A percentile compares a stretch with the other conserved stretches of the same genome.
phyloP scores from a whole-genome alignment of 2,113 vertebrate genomes.

The Hyperopisus bebe region DNA sequence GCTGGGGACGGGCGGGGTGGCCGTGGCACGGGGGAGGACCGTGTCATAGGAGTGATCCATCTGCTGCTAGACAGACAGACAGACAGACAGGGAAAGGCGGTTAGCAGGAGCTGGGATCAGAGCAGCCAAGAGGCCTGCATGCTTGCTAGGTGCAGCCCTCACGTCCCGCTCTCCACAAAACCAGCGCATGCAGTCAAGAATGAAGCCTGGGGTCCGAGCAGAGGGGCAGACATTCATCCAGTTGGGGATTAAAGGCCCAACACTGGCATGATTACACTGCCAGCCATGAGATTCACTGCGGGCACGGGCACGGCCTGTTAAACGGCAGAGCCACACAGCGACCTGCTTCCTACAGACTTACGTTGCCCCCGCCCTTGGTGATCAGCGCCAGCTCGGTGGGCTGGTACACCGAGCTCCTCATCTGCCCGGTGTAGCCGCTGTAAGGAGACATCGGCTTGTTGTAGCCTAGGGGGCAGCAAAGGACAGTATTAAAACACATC shows the following conservation, averaged over 20 bases:
- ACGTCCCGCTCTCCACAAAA: neutral
- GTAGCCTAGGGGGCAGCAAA: constrained; percentile 42
- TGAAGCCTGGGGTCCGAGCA: neutral
- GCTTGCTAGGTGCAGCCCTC: neutral
- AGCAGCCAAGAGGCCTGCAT: neutral
- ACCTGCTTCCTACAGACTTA: constrained; percentile 39
- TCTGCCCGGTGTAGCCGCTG: constrained; percentile 83
- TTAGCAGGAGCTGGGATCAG: neutral
- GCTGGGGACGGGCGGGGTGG: constrained; percentile 54
- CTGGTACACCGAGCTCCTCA: constrained; percentile 82
- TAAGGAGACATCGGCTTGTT: constrained; percentile 83
- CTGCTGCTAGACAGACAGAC: constrained; percentile 35
- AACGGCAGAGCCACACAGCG: neutral
- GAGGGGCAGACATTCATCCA: neutral
- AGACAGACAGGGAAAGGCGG: neutral
- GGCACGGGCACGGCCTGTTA: neutral
- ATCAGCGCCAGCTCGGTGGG: constrained; percentile 91
- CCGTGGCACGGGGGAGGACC: constrained; percentile 75
- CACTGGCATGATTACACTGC: neutral
- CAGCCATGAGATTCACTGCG: neutral
- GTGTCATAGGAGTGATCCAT: constrained; percentile 58
- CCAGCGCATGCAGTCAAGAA: neutral
- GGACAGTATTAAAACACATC: neutral
- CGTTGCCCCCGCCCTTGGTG: constrained; percentile 70
- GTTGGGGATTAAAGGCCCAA: neutral